phyloP scores from a whole-genome alignment of 2,888 invertebrate species.

The Andrena hattorfiana region DNA sequence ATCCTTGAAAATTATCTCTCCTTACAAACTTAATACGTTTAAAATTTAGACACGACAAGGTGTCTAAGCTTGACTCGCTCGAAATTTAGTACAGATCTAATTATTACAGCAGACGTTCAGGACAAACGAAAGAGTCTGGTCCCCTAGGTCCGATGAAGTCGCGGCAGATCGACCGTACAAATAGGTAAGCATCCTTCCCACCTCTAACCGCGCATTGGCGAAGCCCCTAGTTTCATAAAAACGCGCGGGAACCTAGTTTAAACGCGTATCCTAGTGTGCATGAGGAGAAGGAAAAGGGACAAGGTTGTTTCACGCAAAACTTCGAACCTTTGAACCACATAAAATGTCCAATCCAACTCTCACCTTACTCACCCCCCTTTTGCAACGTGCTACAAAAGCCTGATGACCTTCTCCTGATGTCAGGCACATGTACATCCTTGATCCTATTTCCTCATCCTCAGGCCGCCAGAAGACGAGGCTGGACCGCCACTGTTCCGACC shows the following conservation, averaged over 20 bases:
- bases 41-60: too few species aligned
- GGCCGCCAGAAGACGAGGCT: constrained; percentile 69
- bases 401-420: constrained; percentile 77
- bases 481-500: constrained; percentile 60
- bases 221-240: background rate
- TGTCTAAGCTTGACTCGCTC: too few species aligned
- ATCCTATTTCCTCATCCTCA: constrained; percentile 77
- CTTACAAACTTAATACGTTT: too few species aligned
- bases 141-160: constrained; percentile 77
- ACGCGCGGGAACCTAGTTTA: constrained; percentile 14
- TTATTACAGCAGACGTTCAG: constrained; percentile 72
- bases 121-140: constrained; percentile 68
- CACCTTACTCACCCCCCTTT: background rate
- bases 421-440: constrained; percentile 65
- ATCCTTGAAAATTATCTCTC: too few species aligned
- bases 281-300: constrained; percentile 79
- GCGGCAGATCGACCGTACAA: constrained; percentile 76
- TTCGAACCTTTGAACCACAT: background rate
- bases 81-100: background rate
- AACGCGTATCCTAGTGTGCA: constrained; percentile 58
- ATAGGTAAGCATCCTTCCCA: constrained; percentile 70
- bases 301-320: constrained; percentile 52
- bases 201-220: background rate
- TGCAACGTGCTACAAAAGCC: constrained; percentile 18
- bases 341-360: background rate